Conservation (phyloP, 2,797 vertebrate genomes). For the Brachymystax lenok region DNA sequence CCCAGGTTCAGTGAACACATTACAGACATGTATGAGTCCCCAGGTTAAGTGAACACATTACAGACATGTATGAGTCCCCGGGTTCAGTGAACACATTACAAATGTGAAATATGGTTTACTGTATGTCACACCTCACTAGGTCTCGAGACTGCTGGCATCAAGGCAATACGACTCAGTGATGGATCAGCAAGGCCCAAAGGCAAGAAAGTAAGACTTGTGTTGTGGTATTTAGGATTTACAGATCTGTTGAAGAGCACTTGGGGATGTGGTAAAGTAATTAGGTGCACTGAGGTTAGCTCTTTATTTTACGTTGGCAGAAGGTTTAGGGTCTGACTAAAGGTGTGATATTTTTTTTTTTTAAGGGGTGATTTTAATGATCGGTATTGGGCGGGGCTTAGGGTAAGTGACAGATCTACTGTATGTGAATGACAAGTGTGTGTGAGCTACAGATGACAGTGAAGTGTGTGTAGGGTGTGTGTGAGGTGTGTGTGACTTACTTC, state of each 20-base stretch:
- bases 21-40: slow-evolving; percentile 39
- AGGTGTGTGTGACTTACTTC: slow-evolving; percentile 82
- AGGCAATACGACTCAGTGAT: slow-evolving; percentile 1
- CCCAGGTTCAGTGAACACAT: slow-evolving; percentile 20
- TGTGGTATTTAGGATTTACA: neutral
- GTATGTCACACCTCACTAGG: slow-evolving; percentile 34
- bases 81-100: slow-evolving; percentile 60
- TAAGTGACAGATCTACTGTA: neutral
- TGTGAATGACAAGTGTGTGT: neutral
- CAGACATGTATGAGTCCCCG: slow-evolving; percentile 57
- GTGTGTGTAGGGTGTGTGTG: neutral
- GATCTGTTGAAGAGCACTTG: neutral
- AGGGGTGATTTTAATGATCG: neutral
- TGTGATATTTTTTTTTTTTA: neutral
- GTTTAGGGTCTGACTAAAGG: neutral
- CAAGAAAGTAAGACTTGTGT: neutral
- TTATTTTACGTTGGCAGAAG: too few species aligned
- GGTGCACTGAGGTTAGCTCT: too few species aligned
- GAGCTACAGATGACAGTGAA: neutral
- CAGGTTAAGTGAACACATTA: slow-evolving; percentile 31
- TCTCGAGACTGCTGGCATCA: slow-evolving; percentile 18
- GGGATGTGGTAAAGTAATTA: too few species aligned
- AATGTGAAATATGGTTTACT: slow-evolving; percentile 31
- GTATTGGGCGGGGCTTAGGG: neutral
- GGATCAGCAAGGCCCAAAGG: slow-evolving; percentile 8